Evolutionary conservation across 2,888 invertebrate genomes (phyloP).

Genomic region (Drosophila engyochracea): DNA sequence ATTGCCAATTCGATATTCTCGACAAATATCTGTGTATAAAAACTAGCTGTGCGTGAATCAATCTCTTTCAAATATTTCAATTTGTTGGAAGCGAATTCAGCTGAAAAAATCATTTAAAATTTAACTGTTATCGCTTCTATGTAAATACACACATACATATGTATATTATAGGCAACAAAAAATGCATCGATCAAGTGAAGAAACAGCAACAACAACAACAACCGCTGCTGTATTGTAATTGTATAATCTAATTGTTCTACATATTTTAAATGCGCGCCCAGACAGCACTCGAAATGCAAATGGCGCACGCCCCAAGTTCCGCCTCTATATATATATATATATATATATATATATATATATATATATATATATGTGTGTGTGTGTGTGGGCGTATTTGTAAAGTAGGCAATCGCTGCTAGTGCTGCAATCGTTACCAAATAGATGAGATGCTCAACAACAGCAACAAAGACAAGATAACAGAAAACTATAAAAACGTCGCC

Average conservation of each 20-base stretch:
- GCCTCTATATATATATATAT: neutral
- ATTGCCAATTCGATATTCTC: neutral
- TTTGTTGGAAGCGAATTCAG: neutral
- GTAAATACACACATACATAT: neutral
- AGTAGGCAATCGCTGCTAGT: slow-evolving; percentile 49
- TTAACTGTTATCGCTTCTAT: neutral
- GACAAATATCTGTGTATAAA: neutral
- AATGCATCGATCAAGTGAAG: slow-evolving; percentile 29
- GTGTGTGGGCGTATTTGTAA: slow-evolving; percentile 17
- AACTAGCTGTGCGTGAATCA: neutral
- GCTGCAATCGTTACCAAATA: slow-evolving; percentile 72
- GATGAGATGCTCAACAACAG: slow-evolving; percentile 63
- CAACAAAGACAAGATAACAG: slow-evolving; percentile 53
- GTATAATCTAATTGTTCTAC: slow-evolving; percentile 76
- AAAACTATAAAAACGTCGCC: slow-evolving; percentile 78
- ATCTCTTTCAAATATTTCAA: neutral
- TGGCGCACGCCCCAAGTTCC: slow-evolving; percentile 18
- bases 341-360: too few species aligned
- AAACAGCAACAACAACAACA: neutral
- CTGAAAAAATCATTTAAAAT: neutral
- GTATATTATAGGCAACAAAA: neutral
- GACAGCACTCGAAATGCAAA: slow-evolving; percentile 47
- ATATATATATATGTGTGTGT: neutral
- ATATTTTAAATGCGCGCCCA: slow-evolving; percentile 60
- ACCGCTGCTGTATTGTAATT: slow-evolving; percentile 43